Base-by-base conservation (phyloP, 2,113 vertebrate genomes). In the Pedionomus torquatus region DNA sequence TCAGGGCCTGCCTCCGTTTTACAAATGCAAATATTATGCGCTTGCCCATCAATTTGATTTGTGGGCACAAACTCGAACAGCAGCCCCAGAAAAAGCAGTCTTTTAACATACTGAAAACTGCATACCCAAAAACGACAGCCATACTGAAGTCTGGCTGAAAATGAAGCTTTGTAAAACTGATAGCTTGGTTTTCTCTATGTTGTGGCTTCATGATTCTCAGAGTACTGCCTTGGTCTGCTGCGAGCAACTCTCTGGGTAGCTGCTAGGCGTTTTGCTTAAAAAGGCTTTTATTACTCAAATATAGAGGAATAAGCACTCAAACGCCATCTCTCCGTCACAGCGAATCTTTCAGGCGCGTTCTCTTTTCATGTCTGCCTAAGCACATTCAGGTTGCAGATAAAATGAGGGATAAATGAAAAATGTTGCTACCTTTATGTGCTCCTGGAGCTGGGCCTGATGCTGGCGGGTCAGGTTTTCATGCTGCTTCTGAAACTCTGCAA, bases 401-500 rank as follows among this genome's bases (percentile, higher is more conserved):
- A 78, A 30, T 10, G 78, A 87, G 31, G 48, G 61, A 95, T 57
- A 97, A 96, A 80, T 77, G 94, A 95, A 97, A 93, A 86, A 96
- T 83, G 87, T 91, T 98, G 98, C 97, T 98, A 99, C 99, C 99
- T 99, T 99, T 97, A 99, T 99, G 96, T 99, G 99, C 93, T 99
- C 99, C 98, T 99, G 99, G 87, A 99, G 99, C 97, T 99, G 99
- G 82, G 99, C 99, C 97, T 99, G 99, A 95, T 99, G 99, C 98
- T 99, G 99, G 70, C 99, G 98, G 39, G 99, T 99, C 98, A 99
- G 91, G 97, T 99, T 99, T 97, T 99, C 99, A 30, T 99, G 99
- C 98, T 99, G 99, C 94, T 99, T 99, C 98, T 99, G 99, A 98
- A 99, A 99, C 97, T 99, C 99, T 26, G 98, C 99, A 83, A 99